Base-by-base conservation (phyloP, 1,140 invertebrate species). In the Carposina sasakii region DNA sequence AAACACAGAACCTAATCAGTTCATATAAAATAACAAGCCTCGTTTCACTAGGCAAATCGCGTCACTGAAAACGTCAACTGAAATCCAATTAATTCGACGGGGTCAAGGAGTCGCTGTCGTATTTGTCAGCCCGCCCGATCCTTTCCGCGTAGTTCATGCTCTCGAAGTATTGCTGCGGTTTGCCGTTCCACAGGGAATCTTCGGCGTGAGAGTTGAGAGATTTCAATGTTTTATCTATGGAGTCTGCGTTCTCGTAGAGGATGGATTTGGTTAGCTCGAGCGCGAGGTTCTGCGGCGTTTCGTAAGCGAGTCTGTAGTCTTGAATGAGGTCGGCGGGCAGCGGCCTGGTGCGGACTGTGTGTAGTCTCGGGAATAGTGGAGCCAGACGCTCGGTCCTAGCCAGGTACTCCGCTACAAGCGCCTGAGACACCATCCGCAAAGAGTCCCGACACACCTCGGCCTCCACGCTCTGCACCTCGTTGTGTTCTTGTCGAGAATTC, bases 91-190 rank as follows among this genome's bases (percentile, higher is more conserved):
- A 40, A 48, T 46, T 50, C 34, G 37, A 40, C 13, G 60, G 67
- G 21, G 65, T 64, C 8, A 85, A 59, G n/a, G 82, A 85, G 45
- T 85, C 78, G 37, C 63, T 67, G 47, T 79, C 75, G 53, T 74
- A 83, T 8, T 67, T 60, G n/a, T 63, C 65, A n/a, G 52, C 44
- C 13, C 57, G 57, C 12, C 57, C 49, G 10, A 13, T 20, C 5
- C n/a, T 3, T n/a, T 53, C 60, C 23, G 60, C 65, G 60, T 79
- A 74, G 42, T 71, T 69, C 63, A 84, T 73, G 52, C 81, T 85
- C 52, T 86, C 84, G 55, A 82, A 85, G 59, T 79, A 82, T 34
- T 73, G 69, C 30, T 76, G 81, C 17, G 78, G 79, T 46, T 71
- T 69, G 34, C 71, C 74, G 57, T 71, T 72, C 81, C 81, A 85